A percentile compares a stretch with the other conserved stretches of the same genome.
These are phyloP conservation scores for Nerophis lumbriciformis DNA, from an alignment of 2,113 vertebrate genomes.

Conservation along the genomic window DNA sequence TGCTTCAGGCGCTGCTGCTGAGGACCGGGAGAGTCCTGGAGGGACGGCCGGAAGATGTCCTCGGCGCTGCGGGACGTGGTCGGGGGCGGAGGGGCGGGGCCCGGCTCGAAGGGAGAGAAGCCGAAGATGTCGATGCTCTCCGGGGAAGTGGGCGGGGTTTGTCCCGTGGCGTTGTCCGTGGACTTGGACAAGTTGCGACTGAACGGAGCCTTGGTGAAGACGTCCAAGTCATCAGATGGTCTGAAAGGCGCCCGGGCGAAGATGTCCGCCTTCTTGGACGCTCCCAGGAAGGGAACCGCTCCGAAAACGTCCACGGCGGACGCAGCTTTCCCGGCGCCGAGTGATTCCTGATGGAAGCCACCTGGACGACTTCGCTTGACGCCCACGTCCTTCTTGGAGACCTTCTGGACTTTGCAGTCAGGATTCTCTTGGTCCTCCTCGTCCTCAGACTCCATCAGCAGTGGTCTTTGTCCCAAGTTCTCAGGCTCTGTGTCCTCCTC, in stretches of 20 bases:
- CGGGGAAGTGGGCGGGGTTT: slow-evolving; percentile 67
- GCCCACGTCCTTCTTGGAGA: slow-evolving; percentile 18
- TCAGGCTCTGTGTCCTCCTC: slow-evolving; percentile 85
- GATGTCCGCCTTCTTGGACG: slow-evolving; percentile 43
- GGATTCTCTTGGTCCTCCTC: slow-evolving; percentile 89
- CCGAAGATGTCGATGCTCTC: slow-evolving; percentile 83
- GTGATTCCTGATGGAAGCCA: slow-evolving; percentile 27
- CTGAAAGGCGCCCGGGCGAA: slow-evolving; percentile 63
- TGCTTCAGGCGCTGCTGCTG: slow-evolving; percentile 85
- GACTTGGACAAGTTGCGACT: slow-evolving; percentile 75
- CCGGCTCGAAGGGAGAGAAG: slow-evolving; percentile 84
- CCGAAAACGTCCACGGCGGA: slow-evolving; percentile 76
- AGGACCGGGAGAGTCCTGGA: slow-evolving; percentile 78
- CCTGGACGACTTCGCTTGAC: slow-evolving; percentile 22
- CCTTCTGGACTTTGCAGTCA: slow-evolving; percentile 66
- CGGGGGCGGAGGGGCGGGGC: slow-evolving; percentile 35
- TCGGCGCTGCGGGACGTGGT: slow-evolving; percentile 68
- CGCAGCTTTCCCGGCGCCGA: slow-evolving; percentile 7
- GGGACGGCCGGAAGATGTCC: slow-evolving; percentile 79
- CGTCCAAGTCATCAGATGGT: slow-evolving; percentile 82
- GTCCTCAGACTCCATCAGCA: slow-evolving; percentile 95
- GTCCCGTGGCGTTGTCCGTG: slow-evolving; percentile 42
- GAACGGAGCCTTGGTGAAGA: slow-evolving; percentile 95
- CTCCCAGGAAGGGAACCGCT: slow-evolving; percentile 79
- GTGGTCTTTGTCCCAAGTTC: slow-evolving; percentile 86